Conservation (phyloP, 2,888 invertebrate species). For the Lasioglossum pauxillum region DNA sequence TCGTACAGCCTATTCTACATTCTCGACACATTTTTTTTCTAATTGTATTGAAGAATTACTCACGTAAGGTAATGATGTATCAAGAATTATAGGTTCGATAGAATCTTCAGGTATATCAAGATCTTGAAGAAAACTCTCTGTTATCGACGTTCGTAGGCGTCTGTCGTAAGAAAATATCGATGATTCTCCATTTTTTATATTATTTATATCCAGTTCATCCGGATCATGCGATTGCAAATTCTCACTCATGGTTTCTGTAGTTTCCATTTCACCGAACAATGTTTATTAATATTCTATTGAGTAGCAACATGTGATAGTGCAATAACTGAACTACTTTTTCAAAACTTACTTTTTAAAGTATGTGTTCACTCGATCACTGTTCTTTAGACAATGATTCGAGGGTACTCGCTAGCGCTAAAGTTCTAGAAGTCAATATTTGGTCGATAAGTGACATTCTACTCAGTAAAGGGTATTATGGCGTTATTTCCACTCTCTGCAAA, state of each 20-base stretch:
- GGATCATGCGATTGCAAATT: neutral
- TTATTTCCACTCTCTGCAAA: neutral
- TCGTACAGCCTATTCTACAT: neutral
- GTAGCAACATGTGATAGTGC: constrained; percentile 2
- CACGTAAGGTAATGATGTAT: constrained; percentile 87
- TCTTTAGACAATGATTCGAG: constrained; percentile 43
- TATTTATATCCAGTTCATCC: neutral
- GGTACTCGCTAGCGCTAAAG: constrained; percentile 36
- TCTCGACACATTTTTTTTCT: neutral
- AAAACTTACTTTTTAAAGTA: constrained; percentile 26
- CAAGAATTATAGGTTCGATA: constrained; percentile 86
- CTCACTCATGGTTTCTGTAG: neutral
- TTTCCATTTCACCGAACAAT: constrained; percentile 22
- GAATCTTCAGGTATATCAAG: constrained; percentile 51
- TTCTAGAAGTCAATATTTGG: constrained; percentile 52
- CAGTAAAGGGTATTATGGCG: neutral
- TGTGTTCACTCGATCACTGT: constrained; percentile 22
- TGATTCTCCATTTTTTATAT: constrained; percentile 3
- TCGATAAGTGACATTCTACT: constrained; percentile 49
- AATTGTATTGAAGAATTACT: constrained; percentile 71
- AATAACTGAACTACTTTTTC: constrained; percentile 29
- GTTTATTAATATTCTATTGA: neutral
- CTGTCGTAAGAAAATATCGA: constrained; percentile 21
- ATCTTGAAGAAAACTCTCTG: constrained; percentile 86
- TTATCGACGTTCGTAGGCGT: constrained; percentile 84